Evolutionary conservation across 1,140 invertebrate species (phyloP).

Genomic region (Magallana ariakensis): DNA sequence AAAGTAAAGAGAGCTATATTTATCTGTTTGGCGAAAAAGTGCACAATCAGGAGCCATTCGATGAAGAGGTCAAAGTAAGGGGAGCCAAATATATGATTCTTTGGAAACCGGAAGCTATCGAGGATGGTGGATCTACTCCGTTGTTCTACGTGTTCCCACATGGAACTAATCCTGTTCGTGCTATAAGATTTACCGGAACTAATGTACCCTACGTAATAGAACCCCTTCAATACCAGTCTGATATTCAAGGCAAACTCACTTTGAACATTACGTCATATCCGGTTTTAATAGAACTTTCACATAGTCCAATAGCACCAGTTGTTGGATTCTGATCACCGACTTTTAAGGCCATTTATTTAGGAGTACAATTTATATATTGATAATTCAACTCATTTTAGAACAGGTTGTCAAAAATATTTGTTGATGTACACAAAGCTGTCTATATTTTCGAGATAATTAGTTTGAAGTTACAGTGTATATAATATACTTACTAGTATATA

Average conservation of each 20-base stretch:
- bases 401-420: too few species aligned
- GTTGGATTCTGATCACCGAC: background rate
- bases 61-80: background rate
- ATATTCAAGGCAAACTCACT: background rate
- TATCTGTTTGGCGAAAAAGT: slow-evolving; percentile 58
- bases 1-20: slow-evolving; percentile 61
- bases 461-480: too few species aligned
- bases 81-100: background rate
- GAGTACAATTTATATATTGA: too few species aligned
- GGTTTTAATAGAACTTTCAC: slow-evolving; percentile 19
- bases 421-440: too few species aligned
- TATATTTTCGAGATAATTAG: too few species aligned
- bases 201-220: background rate
- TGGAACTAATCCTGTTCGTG: background rate
- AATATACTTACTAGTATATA: too few species aligned
- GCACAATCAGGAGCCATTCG: background rate
- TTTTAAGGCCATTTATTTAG: too few species aligned
- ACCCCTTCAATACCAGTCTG: background rate
- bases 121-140: background rate
- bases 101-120: background rate
- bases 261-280: slow-evolving; percentile 26
- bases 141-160: slow-evolving; percentile 11
- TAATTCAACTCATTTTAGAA: too few species aligned
- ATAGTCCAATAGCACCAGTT: background rate
- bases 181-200: background rate